Conservation (phyloP, 1,140 invertebrate genomes). For the Venustaconcha ellipsiformis region DNA sequence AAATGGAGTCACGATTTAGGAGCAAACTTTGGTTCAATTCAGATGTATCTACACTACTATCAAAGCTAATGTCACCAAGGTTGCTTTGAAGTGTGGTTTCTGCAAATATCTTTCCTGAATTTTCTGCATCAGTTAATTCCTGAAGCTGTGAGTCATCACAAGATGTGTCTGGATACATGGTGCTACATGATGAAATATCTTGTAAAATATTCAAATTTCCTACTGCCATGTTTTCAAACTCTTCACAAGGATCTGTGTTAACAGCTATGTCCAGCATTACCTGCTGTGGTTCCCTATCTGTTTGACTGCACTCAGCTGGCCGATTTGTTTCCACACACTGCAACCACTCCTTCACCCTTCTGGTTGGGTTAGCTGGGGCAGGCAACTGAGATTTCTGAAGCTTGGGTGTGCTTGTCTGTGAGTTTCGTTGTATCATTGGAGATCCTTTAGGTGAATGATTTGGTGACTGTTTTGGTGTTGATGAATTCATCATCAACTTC, state of each 20-base stretch:
- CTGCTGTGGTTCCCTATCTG: not conserved
- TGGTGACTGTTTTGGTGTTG: constrained; percentile 51
- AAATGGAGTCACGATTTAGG: constrained; percentile 61
- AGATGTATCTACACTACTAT: constrained; percentile 55
- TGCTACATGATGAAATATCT: constrained; percentile 34
- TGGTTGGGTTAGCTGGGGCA: constrained; percentile 44
- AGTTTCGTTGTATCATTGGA: constrained; percentile 39
- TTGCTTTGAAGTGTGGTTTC: constrained; percentile 31
- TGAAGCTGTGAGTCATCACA: constrained; percentile 21
- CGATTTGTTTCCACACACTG: constrained; percentile 47
- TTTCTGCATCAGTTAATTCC: constrained; percentile 19
- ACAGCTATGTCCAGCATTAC: constrained; percentile 38
- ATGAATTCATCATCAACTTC: constrained; percentile 39
- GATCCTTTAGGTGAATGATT: constrained; percentile 47
- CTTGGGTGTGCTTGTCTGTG: constrained; percentile 27
- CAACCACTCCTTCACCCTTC: constrained; percentile 63
- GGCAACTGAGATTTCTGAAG: constrained; percentile 46
- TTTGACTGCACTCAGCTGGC: not conserved
- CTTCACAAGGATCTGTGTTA: constrained; percentile 46
- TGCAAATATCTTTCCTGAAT: constrained; percentile 4
- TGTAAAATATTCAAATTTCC: constrained; percentile 28
- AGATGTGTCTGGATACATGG: constrained; percentile 20
- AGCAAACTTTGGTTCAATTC: constrained; percentile 17
- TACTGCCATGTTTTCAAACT: constrained; percentile 42
- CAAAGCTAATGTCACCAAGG: constrained; percentile 52